A percentile compares a stretch with the other conserved stretches of the same genome.
Conservation (phyloP, 2,797 vertebrate genomes). For the Morelia viridis region DNA sequence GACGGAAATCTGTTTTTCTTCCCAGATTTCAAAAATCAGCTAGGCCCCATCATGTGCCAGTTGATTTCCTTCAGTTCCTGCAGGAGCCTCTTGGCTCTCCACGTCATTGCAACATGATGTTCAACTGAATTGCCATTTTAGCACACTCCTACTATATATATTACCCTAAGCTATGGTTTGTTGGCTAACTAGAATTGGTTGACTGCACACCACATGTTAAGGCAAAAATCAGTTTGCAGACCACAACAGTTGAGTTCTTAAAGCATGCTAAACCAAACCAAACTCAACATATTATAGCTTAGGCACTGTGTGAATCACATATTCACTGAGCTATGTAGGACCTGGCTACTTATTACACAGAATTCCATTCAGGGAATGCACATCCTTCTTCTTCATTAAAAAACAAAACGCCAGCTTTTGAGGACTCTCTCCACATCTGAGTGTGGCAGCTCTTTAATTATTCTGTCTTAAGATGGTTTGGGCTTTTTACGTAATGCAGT, state of each 20-base stretch:
- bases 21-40: neutral
- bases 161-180: neutral
- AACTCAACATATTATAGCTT: neutral
- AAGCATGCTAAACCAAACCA: neutral
- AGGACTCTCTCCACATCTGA: neutral
- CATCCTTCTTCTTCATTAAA: neutral
- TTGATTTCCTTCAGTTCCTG: neutral
- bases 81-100: neutral
- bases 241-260: neutral
- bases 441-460: neutral
- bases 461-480: neutral
- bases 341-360: neutral
- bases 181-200: neutral
- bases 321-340: neutral
- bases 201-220: neutral
- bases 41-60: neutral
- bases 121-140: neutral
- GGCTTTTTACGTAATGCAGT: neutral
- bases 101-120: neutral
- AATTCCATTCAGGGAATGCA: neutral
- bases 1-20: neutral
- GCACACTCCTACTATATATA: neutral
- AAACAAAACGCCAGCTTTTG: neutral
- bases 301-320: neutral
- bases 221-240: neutral